phyloP scores from a whole-genome alignment of 2,797 vertebrate species.

The Rhinella marina region DNA sequence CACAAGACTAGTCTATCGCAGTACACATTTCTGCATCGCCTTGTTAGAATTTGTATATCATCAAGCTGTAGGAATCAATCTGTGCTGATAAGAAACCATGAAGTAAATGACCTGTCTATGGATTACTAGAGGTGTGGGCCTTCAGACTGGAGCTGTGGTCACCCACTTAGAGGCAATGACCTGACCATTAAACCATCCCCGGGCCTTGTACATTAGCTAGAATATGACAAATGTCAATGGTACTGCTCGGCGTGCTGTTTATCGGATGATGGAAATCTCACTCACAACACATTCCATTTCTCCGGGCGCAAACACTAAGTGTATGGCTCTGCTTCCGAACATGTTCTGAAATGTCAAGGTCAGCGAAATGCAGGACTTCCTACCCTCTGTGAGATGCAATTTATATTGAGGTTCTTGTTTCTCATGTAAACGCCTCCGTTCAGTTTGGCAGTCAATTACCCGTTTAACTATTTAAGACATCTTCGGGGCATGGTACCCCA shows the following conservation, averaged over 20 bases:
- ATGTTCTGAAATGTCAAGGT: slow-evolving; percentile 54
- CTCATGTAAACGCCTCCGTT: slow-evolving; percentile 19
- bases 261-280: slow-evolving; percentile 46
- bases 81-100: neutral
- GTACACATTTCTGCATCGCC: neutral
- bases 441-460: slow-evolving; percentile 37
- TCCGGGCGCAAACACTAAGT: slow-evolving; percentile 43
- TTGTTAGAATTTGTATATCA: neutral
- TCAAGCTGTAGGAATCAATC: neutral
- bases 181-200: slow-evolving; percentile 14
- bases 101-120: neutral
- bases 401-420: slow-evolving; percentile 46
- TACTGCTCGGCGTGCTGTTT: slow-evolving; percentile 33
- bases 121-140: slow-evolving; percentile 10
- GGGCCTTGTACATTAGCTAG: slow-evolving; percentile 14
- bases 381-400: slow-evolving; percentile 21
- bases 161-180: slow-evolving; percentile 37
- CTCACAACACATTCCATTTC: slow-evolving; percentile 37
- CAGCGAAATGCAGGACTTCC: slow-evolving; percentile 24
- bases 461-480: slow-evolving; percentile 37
- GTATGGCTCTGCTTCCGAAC: slow-evolving; percentile 22
- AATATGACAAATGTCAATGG: slow-evolving; percentile 40
- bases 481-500: slow-evolving; percentile 38
- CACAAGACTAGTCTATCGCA: too few species aligned
- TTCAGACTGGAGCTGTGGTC: slow-evolving; percentile 8